Conservation (phyloP, 2,888 invertebrate genomes). For the Caenorhabditis parvicauda region DNA sequence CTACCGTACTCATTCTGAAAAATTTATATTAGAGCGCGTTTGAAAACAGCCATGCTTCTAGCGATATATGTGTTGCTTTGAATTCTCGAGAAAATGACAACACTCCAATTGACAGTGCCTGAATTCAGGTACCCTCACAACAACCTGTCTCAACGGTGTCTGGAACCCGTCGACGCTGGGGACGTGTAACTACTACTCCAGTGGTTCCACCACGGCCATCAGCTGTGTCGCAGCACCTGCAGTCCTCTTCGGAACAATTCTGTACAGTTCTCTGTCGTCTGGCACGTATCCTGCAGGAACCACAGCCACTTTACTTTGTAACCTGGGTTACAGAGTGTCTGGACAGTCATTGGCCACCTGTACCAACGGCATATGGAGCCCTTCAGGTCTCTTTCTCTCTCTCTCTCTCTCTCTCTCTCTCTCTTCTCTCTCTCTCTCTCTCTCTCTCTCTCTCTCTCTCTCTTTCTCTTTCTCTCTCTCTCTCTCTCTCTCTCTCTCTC, state of each 20-base stretch:
- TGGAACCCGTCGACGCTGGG: constrained; percentile 34
- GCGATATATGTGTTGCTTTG: too few relatives aligned
- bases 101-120: too few relatives aligned
- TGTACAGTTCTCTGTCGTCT: constrained; percentile 13
- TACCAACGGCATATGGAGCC: constrained; percentile 37
- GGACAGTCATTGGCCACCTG: constrained; percentile 34
- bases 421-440: too few relatives aligned
- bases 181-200: constrained; percentile 10
- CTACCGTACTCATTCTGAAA: too few relatives aligned
- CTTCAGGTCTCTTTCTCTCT: too few relatives aligned
- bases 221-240: constrained; percentile 13
- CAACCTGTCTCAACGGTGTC: constrained; percentile 18
- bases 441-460: too few relatives aligned
- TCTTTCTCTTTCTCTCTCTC: too few relatives aligned
- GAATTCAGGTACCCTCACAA: constrained; percentile 14
- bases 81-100: too few relatives aligned
- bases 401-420: too few relatives aligned
- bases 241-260: constrained; percentile 13
- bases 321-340: constrained; percentile 29
- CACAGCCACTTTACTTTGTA: constrained; percentile 40
- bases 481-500: too few relatives aligned
- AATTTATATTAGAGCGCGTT: too few relatives aligned
- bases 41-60: too few relatives aligned
- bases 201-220: not conserved
- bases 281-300: constrained; percentile 39